A percentile compares a stretch with the other conserved stretches of the same genome.
Conservation (phyloP, 2,797 vertebrate species). For the Sylvilagus floridanus region DNA sequence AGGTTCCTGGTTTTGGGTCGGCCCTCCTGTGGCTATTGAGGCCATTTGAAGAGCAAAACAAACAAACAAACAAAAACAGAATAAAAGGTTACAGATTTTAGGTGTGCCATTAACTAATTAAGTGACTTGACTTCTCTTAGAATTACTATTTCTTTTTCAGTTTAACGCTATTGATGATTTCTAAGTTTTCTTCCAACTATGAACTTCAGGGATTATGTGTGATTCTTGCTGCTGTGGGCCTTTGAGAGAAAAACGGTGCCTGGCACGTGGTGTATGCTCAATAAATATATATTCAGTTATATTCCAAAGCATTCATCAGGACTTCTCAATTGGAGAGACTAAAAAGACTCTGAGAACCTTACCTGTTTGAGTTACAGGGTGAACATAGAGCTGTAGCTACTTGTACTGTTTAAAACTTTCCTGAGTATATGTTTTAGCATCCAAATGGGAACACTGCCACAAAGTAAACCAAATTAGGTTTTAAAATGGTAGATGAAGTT, state of each 20-base stretch:
- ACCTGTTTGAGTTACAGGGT: background rate
- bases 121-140: slow-evolving; percentile 34
- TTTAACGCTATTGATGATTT: slow-evolving; percentile 44
- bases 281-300: slow-evolving; percentile 46
- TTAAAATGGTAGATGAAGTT: slow-evolving; percentile 66
- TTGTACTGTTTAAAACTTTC: slow-evolving; percentile 18
- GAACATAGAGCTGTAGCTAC: background rate
- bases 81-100: background rate
- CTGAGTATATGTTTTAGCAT: slow-evolving; percentile 43
- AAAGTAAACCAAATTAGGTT: slow-evolving; percentile 34
- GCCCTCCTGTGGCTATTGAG: no score
- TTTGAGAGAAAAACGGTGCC: slow-evolving; percentile 49
- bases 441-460: slow-evolving; percentile 35
- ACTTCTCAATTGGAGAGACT: slow-evolving; percentile 38
- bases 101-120: slow-evolving; percentile 9
- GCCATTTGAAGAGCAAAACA: no score
- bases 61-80: no score
- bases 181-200: background rate
- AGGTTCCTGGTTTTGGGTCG: no score
- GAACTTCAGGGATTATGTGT: slow-evolving; percentile 5
- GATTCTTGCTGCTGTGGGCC: slow-evolving; percentile 18
- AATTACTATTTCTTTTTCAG: slow-evolving; percentile 32
- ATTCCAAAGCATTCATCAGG: slow-evolving; percentile 46
- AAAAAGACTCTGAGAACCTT: slow-evolving; percentile 24
- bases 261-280: background rate